Conservation (phyloP, 1,140 invertebrate species). For the Agrilus planipennis region DNA sequence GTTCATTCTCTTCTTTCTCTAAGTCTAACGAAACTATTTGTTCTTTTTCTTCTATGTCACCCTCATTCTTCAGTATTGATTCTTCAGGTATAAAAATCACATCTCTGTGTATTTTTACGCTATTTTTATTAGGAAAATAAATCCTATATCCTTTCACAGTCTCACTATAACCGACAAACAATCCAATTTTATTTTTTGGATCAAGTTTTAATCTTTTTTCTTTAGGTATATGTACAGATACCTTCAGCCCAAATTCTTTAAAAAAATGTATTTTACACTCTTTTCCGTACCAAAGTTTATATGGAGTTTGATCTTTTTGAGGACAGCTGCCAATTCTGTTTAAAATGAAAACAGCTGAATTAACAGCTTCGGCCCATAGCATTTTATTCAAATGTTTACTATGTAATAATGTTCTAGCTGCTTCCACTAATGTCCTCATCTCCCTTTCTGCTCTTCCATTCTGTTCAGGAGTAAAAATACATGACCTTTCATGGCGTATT, state of each 20-base stretch:
- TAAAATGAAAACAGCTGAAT: slow-evolving; percentile 28
- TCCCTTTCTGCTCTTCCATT: too few relatives aligned
- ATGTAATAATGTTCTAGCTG: too few relatives aligned
- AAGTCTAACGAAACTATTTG: slow-evolving; percentile 1
- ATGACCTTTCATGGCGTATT: slow-evolving; percentile 31
- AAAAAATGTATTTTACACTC: slow-evolving; percentile 19
- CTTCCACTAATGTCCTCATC: too few relatives aligned
- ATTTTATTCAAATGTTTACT: slow-evolving; percentile 27
- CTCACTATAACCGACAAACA: neutral
- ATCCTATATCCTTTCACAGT: neutral
- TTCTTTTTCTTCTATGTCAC: too few relatives aligned
- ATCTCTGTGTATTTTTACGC: slow-evolving; percentile 16
- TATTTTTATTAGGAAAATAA: neutral
- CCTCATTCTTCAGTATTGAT: neutral
- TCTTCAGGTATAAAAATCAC: slow-evolving; percentile 6
- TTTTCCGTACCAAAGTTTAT: slow-evolving; percentile 14
- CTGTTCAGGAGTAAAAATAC: slow-evolving; percentile 35
- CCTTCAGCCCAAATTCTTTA: slow-evolving; percentile 21
- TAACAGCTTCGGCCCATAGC: slow-evolving; percentile 33
- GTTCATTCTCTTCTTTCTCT: neutral
- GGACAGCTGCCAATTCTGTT: slow-evolving; percentile 32
- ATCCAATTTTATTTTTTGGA: neutral
- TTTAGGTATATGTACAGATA: slow-evolving; percentile 6
- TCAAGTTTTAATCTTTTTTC: neutral
- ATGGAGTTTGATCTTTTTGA: neutral